Percentiles rank a stretch among this genome's conserved stretches.
phyloP scores from a whole-genome alignment of 2,113 vertebrate species.

The Hiodon alosoides region DNA sequence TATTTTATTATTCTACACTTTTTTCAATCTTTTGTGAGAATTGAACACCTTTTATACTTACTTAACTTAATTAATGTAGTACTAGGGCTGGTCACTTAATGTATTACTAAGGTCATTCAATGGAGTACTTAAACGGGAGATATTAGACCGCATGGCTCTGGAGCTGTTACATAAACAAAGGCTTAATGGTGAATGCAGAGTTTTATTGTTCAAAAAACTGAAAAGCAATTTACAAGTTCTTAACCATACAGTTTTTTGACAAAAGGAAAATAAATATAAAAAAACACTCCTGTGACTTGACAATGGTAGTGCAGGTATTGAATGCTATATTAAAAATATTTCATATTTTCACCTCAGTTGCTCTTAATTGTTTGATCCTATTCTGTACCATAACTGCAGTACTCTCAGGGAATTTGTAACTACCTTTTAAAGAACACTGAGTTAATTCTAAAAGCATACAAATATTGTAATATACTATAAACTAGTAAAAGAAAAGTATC shows the following conservation, averaged over 20 bases:
- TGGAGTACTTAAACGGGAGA: no score
- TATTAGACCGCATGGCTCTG: no score
- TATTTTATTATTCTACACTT: no score
- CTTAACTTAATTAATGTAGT: no score
- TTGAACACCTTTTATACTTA: no score
- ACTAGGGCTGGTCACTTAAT: no score
- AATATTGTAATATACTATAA: no score
- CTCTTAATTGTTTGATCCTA: conserved; percentile 8
- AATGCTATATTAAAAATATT: conserved; percentile 45
- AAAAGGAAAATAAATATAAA: conserved; percentile 50
- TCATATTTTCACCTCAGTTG: conserved; percentile 23
- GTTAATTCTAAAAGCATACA: neutral
- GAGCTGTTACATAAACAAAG: neutral
- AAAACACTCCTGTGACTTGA: conserved; percentile 23
- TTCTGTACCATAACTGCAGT: neutral
- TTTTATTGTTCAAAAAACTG: conserved; percentile 66
- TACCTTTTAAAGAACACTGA: neutral
- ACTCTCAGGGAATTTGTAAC: neutral
- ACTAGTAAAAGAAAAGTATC: no score
- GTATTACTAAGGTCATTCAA: no score
- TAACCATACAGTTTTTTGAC: conserved; percentile 48
- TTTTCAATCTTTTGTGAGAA: no score
- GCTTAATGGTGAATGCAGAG: conserved; percentile 38
- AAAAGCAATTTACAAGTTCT: conserved; percentile 44
- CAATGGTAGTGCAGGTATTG: conserved; percentile 25